Base-by-base conservation (phyloP, 2,113 vertebrate genomes). In the Ictalurus furcatus region DNA sequence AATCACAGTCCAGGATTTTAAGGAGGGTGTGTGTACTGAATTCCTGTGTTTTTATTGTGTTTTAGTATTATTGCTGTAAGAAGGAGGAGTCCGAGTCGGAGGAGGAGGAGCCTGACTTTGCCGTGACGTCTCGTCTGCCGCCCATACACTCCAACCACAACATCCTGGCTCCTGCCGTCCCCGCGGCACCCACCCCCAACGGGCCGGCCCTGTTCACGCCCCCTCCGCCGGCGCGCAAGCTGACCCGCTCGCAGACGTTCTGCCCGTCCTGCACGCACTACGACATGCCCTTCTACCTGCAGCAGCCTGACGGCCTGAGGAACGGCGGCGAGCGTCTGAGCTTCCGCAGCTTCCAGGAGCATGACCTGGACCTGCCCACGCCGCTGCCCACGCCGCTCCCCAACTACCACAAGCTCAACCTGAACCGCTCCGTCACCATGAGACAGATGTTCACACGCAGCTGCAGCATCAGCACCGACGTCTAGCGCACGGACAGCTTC, bases 41-140 rank as follows among this genome's bases (percentile, higher is more conserved):
- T 34, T 25, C 11, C 5, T 3, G 14, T 86, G 21, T 44, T 0
- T 44, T 73, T 9, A 37, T 59, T 44, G 81, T 21, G 4, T 85
- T 52, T 23, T 93, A 99, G 98, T 99, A 99, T 92, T 99, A 99
- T 93, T 99, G 98, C 95, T 99, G 98, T 96, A 96, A 96, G 91
- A 98, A 97, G 93, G 98, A 98, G 91, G 98, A 97, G 89, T 96
- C 97, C 0, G 97, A 99, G 96, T 98, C 97, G 94, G 98, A 98
- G 87, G 98, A 98, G 95, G 98, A 99, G 95, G 98, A 99, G 96
- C 98, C 98, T 0, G 98, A 99, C 96, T 99, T 99, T 67, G 98
- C 97, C 0, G 96, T 97, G 56, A 98, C 97, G 25, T 95, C 98
- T 0, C 97, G 96, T 92, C 94, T 99, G 90, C 98, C 98, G 0